Percentiles rank a stretch among this genome's conserved stretches.
phyloP scores from a whole-genome alignment of 1,140 invertebrate species.

The Vanessa atalanta region DNA sequence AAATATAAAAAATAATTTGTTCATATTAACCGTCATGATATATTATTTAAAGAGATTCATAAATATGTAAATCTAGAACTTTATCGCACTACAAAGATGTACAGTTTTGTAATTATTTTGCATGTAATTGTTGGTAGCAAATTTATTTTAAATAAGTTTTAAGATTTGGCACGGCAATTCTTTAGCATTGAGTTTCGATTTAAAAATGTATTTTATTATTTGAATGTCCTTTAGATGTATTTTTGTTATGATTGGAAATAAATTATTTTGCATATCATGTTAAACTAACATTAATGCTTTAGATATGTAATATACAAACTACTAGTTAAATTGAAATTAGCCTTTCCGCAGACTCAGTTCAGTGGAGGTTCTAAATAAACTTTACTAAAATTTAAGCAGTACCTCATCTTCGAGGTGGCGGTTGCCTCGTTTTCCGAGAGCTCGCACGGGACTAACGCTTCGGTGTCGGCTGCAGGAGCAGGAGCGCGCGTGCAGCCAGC shows the following conservation, averaged over 20 bases:
- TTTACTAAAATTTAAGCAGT: too few species aligned
- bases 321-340: too few species aligned
- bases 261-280: too few species aligned
- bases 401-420: too few species aligned
- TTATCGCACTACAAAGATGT: constrained; percentile 1
- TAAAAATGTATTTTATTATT: too few species aligned
- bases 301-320: too few species aligned
- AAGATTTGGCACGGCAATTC: not conserved
- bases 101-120: constrained; percentile 6
- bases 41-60: not conserved
- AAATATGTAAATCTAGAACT: not conserved
- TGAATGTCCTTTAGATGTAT: not conserved
- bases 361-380: too few species aligned
- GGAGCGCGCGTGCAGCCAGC: constrained; percentile 68
- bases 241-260: not conserved
- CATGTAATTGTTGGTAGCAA: constrained; percentile 6
- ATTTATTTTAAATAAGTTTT: constrained; percentile 1
- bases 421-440: not conserved
- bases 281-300: too few species aligned
- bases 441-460: not conserved
- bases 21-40: constrained; percentile 23
- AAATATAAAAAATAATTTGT: constrained; percentile 8
- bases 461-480: constrained; percentile 59
- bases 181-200: not conserved
- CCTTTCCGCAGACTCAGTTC: too few species aligned